Base-by-base conservation (phyloP, 2,113 vertebrate genomes). In the Philantomba maxwellii region DNA sequence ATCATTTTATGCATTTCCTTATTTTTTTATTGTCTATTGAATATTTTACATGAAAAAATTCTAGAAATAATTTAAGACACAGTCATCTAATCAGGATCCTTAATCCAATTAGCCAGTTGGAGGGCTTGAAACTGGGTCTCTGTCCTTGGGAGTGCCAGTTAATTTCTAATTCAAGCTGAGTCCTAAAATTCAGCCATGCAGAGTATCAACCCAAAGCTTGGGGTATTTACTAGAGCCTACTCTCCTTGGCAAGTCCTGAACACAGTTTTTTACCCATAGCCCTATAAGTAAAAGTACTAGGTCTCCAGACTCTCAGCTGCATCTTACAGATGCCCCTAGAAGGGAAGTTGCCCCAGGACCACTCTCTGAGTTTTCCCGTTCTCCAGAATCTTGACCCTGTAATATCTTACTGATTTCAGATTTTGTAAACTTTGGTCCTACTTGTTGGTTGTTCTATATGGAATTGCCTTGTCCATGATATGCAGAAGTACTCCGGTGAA, bases 21-120 rank as follows among this genome's bases (percentile, higher is more conserved):
- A 45, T 62, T 87, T 93, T 77, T 87, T 92, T 16, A 93, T 13
- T 92, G 2, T 25, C n/a, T 87, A 55, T 47, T 64, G 26, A 28
- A 23, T 23, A 90, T 92, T 94, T 87, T 57, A 90, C 60, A 84
- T 80, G 36, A 87, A 86, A 86, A 89, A 70, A 14, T 53, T 66
- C 93, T 17, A 89, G 30, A 75, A 95, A 85, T 94, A 94, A 96
- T 47, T n/a, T 93, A 93, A 94, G 47, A 75, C 7, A 15, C 21
- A 87, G 25, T 26, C 39, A 82, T 82, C 45, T 36, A 93, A 10
- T 92, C 87, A 92, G 83, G 60, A 92, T 88, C 53, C 21, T 93
- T 81, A 88, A 36, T 55, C 58, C 26, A 85, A 66, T 84, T 30
- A 82, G 30, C 23, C 5, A 55, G 36, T 53, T 10, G 78, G 4